Evolutionary conservation across 2,888 invertebrate genomes (phyloP).

Genomic region (Hydriomena furcata): DNA sequence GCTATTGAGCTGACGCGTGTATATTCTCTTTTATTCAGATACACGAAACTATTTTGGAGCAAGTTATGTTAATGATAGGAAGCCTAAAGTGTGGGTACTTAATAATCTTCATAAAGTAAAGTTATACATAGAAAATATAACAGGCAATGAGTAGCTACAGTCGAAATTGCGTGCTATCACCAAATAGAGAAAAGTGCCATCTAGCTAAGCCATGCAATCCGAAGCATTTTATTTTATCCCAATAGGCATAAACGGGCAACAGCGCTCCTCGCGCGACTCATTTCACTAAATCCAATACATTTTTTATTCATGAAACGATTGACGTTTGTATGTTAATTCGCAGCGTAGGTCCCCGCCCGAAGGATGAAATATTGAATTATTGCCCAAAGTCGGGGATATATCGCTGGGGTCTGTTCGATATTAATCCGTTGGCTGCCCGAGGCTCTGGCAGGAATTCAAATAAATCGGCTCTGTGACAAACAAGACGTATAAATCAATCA

Average conservation of each 20-base stretch:
- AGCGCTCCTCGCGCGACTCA: conserved; percentile 71
- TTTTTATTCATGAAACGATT: conserved; percentile 84
- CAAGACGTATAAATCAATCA: conserved; percentile 84
- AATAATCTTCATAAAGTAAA: no score
- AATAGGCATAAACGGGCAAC: conserved; percentile 61
- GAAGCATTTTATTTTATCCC: conserved; percentile 69
- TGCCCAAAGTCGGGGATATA: conserved; percentile 79
- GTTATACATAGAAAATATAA: no score
- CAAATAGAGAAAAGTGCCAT: conserved; percentile 56
- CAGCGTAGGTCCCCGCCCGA: conserved; percentile 74
- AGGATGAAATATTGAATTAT: conserved; percentile 83
- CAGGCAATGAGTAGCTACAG: conserved; percentile 11
- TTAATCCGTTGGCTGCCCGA: conserved; percentile 79
- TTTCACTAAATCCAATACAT: conserved; percentile 83
- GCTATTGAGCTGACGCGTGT: no score
- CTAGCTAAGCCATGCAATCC: conserved; percentile 57
- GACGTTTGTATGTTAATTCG: conserved; percentile 84
- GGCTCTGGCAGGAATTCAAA: conserved; percentile 82
- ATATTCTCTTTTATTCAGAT: no score
- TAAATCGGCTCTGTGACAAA: conserved; percentile 82
- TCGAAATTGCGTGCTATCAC: conserved; percentile 51
- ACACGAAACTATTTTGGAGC: no score
- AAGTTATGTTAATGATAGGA: no score
- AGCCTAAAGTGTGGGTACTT: no score
- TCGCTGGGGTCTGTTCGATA: conserved; percentile 76